phyloP scores from a whole-genome alignment of 1,140 invertebrate genomes.

The Aphelenchoides besseyi region DNA sequence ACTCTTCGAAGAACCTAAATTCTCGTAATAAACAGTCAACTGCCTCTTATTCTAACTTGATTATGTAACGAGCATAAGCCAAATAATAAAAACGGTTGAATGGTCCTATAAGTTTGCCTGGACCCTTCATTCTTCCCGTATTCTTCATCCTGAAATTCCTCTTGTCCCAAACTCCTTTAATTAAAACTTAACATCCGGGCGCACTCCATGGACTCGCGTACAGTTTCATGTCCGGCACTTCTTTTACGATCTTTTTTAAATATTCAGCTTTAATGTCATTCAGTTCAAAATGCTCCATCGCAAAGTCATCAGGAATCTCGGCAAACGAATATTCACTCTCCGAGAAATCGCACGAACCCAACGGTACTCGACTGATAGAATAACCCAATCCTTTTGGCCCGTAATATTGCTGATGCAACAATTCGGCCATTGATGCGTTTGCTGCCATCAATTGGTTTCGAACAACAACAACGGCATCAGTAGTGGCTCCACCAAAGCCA shows the following conservation, averaged over 20 bases:
- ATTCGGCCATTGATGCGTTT: conserved; percentile 64
- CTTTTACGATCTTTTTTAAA: conserved; percentile 15
- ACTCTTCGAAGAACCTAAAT: conserved; percentile 66
- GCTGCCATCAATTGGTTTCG: neutral
- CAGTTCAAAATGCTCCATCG: conserved; percentile 71
- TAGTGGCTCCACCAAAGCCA: conserved; percentile 62
- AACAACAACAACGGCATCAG: conserved; percentile 21
- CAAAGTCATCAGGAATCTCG: conserved; percentile 68
- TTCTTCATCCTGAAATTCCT: conserved; percentile 68
- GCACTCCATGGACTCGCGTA: conserved; percentile 7
- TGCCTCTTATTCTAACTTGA: conserved; percentile 57
- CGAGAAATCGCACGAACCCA: conserved; percentile 80
- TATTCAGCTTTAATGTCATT: conserved; percentile 26
- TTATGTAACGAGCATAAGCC: conserved; percentile 75
- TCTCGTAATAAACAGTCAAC: neutral
- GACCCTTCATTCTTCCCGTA: conserved; percentile 68
- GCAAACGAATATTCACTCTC: conserved; percentile 71
- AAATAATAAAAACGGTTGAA: conserved; percentile 69
- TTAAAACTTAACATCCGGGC: conserved; percentile 5
- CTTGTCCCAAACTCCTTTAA: neutral
- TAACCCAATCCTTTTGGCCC: conserved; percentile 64
- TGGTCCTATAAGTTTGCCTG: conserved; percentile 58
- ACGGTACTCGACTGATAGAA: conserved; percentile 73
- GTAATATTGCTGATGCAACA: conserved; percentile 16
- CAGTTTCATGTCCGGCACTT: conserved; percentile 12